These are phyloP conservation scores for Thalassaphorura encarpata DNA, from an alignment of 1,140 invertebrate species.

Conservation along the genomic window DNA sequence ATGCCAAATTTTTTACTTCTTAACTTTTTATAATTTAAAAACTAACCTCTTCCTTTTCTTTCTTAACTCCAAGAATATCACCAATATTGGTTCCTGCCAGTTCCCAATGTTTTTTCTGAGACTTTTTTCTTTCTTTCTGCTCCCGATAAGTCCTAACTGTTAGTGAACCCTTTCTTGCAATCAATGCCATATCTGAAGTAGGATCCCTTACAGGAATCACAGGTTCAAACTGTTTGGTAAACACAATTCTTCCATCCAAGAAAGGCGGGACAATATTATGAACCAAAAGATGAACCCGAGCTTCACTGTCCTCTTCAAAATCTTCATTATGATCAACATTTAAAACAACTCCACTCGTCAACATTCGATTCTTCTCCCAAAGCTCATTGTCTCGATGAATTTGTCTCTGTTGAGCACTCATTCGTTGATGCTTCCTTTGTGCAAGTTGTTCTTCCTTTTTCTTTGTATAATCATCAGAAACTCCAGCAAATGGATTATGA, in stretches of 20 bases:
- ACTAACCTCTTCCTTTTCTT: slow-evolving; percentile 55
- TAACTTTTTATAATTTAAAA: neutral
- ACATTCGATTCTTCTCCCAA: slow-evolving; percentile 97
- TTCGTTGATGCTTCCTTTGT: slow-evolving; percentile 75
- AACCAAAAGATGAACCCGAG: slow-evolving; percentile 88
- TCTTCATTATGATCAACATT: slow-evolving; percentile 84
- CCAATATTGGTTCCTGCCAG: slow-evolving; percentile 92
- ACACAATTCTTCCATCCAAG: slow-evolving; percentile 95
- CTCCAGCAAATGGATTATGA: slow-evolving; percentile 79
- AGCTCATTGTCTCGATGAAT: slow-evolving; percentile 68
- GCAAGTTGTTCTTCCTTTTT: slow-evolving; percentile 87
- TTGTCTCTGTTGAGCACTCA: slow-evolving; percentile 88
- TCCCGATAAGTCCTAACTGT: slow-evolving; percentile 83
- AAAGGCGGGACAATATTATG: slow-evolving; percentile 99
- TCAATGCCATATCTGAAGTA: slow-evolving; percentile 94
- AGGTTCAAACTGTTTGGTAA: slow-evolving; percentile 97
- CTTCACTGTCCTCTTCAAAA: slow-evolving; percentile 84
- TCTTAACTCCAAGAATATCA: slow-evolving; percentile 92
- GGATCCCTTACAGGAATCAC: slow-evolving; percentile 86
- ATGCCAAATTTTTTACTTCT: slow-evolving; percentile 1
- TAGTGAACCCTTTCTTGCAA: slow-evolving; percentile 88
- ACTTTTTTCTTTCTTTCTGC: slow-evolving; percentile 89
- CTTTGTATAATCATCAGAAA: slow-evolving; percentile 79
- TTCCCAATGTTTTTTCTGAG: slow-evolving; percentile 99
- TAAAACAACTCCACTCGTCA: slow-evolving; percentile 89